Conservation (phyloP, 1,140 invertebrate species). For the Zophobas atratus region DNA sequence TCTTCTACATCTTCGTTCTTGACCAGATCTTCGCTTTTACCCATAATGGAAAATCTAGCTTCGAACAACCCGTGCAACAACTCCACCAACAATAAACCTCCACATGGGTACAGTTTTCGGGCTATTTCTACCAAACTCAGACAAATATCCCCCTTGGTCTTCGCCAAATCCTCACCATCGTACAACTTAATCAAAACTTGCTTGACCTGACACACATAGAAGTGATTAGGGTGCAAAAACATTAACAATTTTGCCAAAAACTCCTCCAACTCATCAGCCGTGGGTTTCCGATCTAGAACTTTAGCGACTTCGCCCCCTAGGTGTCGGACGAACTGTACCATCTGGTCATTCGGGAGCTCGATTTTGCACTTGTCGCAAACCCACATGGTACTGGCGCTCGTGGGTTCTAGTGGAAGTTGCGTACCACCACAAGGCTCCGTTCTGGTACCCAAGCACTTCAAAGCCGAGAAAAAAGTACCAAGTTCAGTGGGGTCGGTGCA, state of each 20-base stretch:
- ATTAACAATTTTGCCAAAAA: slow-evolving; percentile 72
- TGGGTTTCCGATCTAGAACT: slow-evolving; percentile 71
- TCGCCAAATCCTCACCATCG: slow-evolving; percentile 3
- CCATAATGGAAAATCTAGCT: not conserved
- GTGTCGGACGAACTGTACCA: slow-evolving; percentile 73
- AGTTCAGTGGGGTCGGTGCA: slow-evolving; percentile 78
- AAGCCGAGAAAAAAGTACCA: slow-evolving; percentile 75
- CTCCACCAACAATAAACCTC: slow-evolving; percentile 2
- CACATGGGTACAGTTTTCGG: not conserved
- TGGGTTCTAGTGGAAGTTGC: slow-evolving; percentile 74
- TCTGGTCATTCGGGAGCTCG: slow-evolving; percentile 71
- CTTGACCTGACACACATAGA: slow-evolving; percentile 60
- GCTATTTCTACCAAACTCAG: not conserved
- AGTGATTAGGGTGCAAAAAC: slow-evolving; percentile 37
- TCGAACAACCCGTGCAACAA: slow-evolving; percentile 28
- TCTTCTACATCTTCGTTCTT: slow-evolving; percentile 4
- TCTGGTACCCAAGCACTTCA: slow-evolving; percentile 74
- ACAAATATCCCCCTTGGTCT: slow-evolving; percentile 18
- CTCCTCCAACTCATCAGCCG: slow-evolving; percentile 70
- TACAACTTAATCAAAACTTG: slow-evolving; percentile 65
- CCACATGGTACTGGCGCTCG: slow-evolving; percentile 74
- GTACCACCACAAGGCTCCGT: slow-evolving; percentile 62
- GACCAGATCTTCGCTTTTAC: not conserved
- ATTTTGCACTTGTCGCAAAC: slow-evolving; percentile 76
- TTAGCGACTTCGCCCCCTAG: slow-evolving; percentile 74